These are phyloP conservation scores for Acromyrmex charruanus DNA, from an alignment of 1,140 invertebrate species.

Conservation along the genomic window DNA sequence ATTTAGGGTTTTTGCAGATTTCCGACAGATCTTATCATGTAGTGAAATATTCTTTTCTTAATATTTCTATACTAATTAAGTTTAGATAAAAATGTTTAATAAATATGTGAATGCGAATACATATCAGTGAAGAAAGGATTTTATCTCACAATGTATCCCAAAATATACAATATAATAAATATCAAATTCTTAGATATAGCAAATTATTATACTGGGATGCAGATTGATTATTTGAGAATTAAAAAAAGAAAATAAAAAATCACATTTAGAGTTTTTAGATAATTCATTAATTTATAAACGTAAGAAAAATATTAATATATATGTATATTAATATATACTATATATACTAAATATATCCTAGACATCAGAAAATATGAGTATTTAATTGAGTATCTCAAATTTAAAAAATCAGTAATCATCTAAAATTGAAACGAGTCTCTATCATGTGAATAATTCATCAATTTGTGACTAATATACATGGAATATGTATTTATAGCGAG, in stretches of 20 bases:
- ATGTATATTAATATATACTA: background rate
- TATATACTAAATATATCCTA: background rate
- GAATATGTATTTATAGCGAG: background rate
- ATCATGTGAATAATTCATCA: background rate
- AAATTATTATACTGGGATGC: background rate
- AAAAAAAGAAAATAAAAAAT: background rate
- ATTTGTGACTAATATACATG: background rate
- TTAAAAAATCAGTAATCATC: background rate
- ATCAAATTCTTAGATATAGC: background rate
- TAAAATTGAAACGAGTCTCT: background rate
- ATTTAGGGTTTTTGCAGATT: background rate
- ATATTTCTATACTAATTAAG: background rate
- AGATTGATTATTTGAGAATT: slow-evolving; percentile 8
- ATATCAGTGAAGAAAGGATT: background rate
- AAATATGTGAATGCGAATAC: background rate
- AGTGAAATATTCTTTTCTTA: background rate
- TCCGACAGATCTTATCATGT: background rate
- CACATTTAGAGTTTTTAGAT: background rate
- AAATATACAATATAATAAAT: background rate
- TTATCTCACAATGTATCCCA: background rate
- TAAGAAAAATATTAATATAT: background rate
- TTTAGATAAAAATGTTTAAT: background rate
- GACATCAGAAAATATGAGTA: background rate
- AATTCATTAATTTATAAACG: background rate
- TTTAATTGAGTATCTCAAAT: background rate